phyloP scores from a whole-genome alignment of 2,888 invertebrate species.

The Spodoptera picta region DNA sequence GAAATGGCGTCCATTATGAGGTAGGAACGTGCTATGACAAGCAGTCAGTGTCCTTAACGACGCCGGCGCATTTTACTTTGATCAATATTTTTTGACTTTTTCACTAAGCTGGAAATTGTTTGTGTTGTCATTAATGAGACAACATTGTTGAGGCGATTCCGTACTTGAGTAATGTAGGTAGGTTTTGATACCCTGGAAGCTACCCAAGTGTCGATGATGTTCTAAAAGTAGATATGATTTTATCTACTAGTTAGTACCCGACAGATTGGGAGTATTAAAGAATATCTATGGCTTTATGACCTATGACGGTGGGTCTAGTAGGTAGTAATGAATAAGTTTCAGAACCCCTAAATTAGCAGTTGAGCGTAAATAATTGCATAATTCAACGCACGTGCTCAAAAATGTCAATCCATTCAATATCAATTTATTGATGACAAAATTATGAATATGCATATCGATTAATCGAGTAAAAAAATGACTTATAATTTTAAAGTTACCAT shows the following conservation, averaged over 20 bases:
- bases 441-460: constrained; percentile 80
- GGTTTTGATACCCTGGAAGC: too few species aligned
- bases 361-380: background rate
- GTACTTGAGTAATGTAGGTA: constrained; percentile 29
- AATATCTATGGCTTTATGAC: too few species aligned
- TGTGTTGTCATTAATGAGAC: constrained; percentile 40
- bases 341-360: background rate
- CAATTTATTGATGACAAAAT: constrained; percentile 69
- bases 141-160: constrained; percentile 28
- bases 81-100: constrained; percentile 59
- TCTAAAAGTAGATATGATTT: too few species aligned
- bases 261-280: too few species aligned
- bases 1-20: constrained; percentile 55
- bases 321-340: too few species aligned
- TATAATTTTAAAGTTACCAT: constrained; percentile 57
- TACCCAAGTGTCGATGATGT: too few species aligned
- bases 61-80: constrained; percentile 53
- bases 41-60: constrained; percentile 26
- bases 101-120: constrained; percentile 43
- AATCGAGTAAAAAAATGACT: constrained; percentile 34
- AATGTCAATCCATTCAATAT: constrained; percentile 29
- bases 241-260: too few species aligned
- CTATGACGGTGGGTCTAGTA: too few species aligned
- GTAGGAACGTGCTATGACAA: constrained; percentile 24
- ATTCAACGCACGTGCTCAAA: constrained; percentile 5